Evolutionary conservation across 1,140 invertebrate genomes (phyloP), one percentile per base, ranked within the genome.

Genomic region (Nylanderia fulva): DNA sequence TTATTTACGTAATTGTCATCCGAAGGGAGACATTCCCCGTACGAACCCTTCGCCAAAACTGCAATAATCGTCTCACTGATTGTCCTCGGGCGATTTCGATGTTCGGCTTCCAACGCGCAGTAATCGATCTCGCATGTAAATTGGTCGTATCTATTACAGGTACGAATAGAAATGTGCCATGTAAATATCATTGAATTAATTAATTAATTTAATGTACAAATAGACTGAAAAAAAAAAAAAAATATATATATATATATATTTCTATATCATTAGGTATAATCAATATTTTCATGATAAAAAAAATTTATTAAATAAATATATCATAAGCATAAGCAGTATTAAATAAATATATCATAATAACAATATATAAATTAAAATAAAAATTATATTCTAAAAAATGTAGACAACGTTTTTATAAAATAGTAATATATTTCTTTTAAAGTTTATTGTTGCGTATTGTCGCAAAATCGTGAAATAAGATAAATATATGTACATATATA

Each of bases 1-100:
- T 91, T 86, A 86, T 91, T 86, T 91, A 91, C 91, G 90, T 92
- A 92, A 92, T 92, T 85, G 87, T 86, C 84, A 86, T 87, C 85
- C 58, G 80, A 29, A 63, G 86, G 82, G 72, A 87, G 83, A 21
- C 71, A 79, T 75, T 88, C 61, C 60, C 45, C 42, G 58, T 64
- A 66, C 56, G 84, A 90, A 68, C 86, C 88, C 91, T 92, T 92
- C 89, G 91, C 92, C 91, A 92, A 93, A 92, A 84, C 76, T 88
- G 85, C 88, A 92, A 86, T 87, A 92, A 91, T 85, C 80, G 86
- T 86, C 87, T 92, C 87, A 86, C 77, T 80, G 87, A 52, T 82
- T 33, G 61, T 71, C 88, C 82, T 45, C 33, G 42, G 69, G 88
- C 79, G 29, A 74, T 74, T 27, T 45, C 42, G 29, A 33, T 33